Evolutionary conservation across 2,888 invertebrate species (phyloP), one percentile per base, ranked within the genome.

Genomic region (Fragum whitleyi): DNA sequence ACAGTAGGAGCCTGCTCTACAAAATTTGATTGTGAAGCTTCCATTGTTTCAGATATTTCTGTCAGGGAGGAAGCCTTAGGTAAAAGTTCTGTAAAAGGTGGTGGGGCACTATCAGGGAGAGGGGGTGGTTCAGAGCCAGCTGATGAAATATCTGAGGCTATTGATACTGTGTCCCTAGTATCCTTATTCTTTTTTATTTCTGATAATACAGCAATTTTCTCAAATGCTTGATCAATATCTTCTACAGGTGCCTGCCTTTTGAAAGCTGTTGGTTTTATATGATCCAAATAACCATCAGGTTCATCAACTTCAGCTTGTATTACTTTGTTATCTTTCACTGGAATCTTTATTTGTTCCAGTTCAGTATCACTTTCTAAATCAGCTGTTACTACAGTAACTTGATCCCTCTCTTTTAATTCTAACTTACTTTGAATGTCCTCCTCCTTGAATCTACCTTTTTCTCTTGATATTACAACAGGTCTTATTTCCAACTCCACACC

Each of bases 31-130:
- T 72, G 28, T 51, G 69, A 32, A 26, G 39, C 47, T 51, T 73
- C 74, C 67, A 78, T 76, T 28, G 70, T 69, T 28, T 79, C 83
- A 36, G 36, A 23, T 11, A 79, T 36, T 51, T 83, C 79, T 55
- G 55, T 74, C 19, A 77, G 59, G 21, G 79, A 79, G n/a, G 74
- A 70, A 16, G 57, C 29, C 23, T 74, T 74, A n/a, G 42, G n/a
- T 14, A 47, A 26, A 57, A 55, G 57, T n/a, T 36, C 59, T 28
- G 76, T 51, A 6, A 79, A 62, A 36, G 87, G 73, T 9, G 90
- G 91, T n/a, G 90, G 90, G 14, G 88, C 86, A 74, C 86, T 85
- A 23, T 79, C 81, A 23, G 90, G 90, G 11, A 91, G 77, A 19
- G 90, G 90, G 28, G 90, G 90, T 14, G 90, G 87, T 19, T 85